Evolutionary conservation across 2,113 vertebrate genomes (phyloP).

Genomic region (Dolichotis patagonum): DNA sequence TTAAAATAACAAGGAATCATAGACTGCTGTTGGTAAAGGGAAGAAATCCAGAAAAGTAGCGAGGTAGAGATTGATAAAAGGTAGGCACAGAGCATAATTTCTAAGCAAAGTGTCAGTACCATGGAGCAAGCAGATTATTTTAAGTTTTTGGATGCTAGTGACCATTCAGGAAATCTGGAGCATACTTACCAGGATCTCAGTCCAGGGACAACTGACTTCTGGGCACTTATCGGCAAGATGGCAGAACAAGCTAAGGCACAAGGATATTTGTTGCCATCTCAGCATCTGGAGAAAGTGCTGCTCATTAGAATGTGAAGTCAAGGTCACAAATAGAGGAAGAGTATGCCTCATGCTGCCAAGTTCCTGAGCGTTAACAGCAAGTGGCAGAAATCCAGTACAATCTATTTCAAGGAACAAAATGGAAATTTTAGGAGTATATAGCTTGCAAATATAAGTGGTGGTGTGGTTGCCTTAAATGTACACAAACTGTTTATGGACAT

Average conservation of each 20-base stretch:
- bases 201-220: background rate
- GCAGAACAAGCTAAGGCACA: background rate
- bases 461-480: background rate
- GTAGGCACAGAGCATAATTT: background rate
- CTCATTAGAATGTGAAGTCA: background rate
- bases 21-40: background rate
- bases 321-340: background rate
- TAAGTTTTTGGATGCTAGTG: background rate
- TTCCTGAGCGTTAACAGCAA: background rate
- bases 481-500: background rate
- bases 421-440: background rate
- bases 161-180: background rate
- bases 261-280: background rate
- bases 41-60: background rate
- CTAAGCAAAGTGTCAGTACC: background rate
- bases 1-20: background rate
- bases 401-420: background rate
- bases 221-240: background rate
- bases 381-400: background rate
- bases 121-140: background rate
- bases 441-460: background rate
- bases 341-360: background rate
- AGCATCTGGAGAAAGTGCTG: background rate
- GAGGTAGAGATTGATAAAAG: background rate
- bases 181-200: background rate